Evolutionary conservation across 2,888 invertebrate species (phyloP), one percentile per base, ranked within the genome.

Genomic region (Perithous albicinctus): DNA sequence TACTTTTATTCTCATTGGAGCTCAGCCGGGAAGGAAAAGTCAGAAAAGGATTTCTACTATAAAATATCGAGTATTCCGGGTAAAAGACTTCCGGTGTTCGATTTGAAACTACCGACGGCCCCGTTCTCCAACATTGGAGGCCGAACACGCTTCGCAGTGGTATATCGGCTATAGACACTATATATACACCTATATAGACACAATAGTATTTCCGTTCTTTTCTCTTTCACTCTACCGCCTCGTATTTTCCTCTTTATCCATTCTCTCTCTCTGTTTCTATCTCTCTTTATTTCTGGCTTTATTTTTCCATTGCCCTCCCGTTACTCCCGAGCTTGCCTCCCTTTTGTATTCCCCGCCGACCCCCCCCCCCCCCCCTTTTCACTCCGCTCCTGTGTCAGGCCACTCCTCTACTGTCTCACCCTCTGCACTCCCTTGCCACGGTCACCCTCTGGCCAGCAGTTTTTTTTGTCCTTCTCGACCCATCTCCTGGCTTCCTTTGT

Each of bases 1-100:
- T 15, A 66, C 64, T 67, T 48, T 48, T 32, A 67, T 67, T 32
- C 32, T 54, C 32, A 10, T 51, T 38, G 10, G 20, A 51, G 3
- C 48, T 32, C 43, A 26, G 23, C 35, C 29, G 23, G 12, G 63
- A 29, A 43, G 23, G 46, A 38, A 59, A 59, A 78, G 72, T 54
- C 54, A 72, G 46, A 72, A 78, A 46, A 64, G 66, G 29, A 78
- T 48, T 78, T 72, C 59, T 32, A 23, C 66, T 73, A 59, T 90
- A 86, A 90, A 90, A 90, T 91, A 91, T 91, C 88, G 88, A 90
- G 86, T 85, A 86, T 66, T 59, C 59, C 35, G 66, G 66, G 84
- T 87, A 88, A 90, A 87, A 91, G 89, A 89, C 88, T 90, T 90
- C 88, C 89, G 88, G 78, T 89, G 89, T 90, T 89, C 86, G 85